Evolutionary conservation across 2,113 vertebrate genomes (phyloP), one percentile per base, ranked within the genome.

Genomic region (Orientallactaga bullata): DNA sequence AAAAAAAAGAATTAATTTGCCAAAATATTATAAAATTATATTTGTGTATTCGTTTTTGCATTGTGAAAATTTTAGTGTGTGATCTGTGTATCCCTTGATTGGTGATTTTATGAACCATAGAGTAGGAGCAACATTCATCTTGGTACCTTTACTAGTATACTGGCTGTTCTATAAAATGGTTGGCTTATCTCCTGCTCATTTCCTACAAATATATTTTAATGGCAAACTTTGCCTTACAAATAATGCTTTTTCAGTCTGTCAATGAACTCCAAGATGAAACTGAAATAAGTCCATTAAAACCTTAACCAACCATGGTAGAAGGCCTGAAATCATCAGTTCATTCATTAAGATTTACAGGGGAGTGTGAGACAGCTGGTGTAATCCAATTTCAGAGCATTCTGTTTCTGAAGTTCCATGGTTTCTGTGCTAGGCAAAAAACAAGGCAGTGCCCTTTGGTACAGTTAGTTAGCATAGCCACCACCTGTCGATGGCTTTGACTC

Each of bases 1-100:
- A n/a, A n/a, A n/a, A n/a, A n/a, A n/a, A 88, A 30, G 90, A 88
- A 15, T 96, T 91, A 73, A 35, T 92, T 91, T 91, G 26, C 92
- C 84, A 81, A 86, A 95, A 39, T 32, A 3, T 35, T 88, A 23
- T 76, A 3, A 94, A 65, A 89, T 72, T 12, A 58, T 12, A 55
- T 94, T 16, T 94, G 30, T 82, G 69, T 39, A 8, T 95, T 89
- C 23, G 37, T 94, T n/a, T 88, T 85, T 92, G 17, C 37, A 18
- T 60, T 82, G 39, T 68, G 69, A 6, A 47, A 5, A 35, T 71
- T 72, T 11, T 76, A 72, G 23, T 71, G 47, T 72, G 3, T 85
- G 65, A 66, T 58, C 58, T 90, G 3, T 24, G 12, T 80, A 61
- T 73, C 79, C 28, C 73, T 96, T 86, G 90, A 0, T 8, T 90